Evolutionary conservation across 2,113 vertebrate species (phyloP).

Genomic region (Cinclus mexicanus): DNA sequence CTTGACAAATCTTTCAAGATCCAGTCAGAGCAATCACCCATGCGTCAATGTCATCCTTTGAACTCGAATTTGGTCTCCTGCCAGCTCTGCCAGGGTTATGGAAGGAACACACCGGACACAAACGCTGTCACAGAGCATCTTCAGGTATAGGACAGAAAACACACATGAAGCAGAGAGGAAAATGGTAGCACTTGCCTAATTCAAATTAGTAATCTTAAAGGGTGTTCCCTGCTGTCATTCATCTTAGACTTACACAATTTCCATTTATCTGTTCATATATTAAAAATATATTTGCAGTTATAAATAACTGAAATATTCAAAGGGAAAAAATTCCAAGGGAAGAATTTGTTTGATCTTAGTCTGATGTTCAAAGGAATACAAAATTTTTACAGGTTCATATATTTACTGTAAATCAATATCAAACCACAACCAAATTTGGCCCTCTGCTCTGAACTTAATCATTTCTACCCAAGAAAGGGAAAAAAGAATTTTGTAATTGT

Average conservation of each 20-base stretch:
- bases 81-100: fast-evolving
- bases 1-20: background rate
- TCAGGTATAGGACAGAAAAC: background rate
- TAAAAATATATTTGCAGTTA: background rate
- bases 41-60: background rate
- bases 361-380: background rate
- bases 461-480: background rate
- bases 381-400: background rate
- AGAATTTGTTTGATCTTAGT: background rate
- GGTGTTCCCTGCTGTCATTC: background rate
- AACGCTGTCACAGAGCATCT: background rate
- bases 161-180: background rate
- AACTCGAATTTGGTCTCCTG: background rate
- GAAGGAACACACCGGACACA: fast-evolving
- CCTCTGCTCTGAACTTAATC: background rate
- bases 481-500: background rate
- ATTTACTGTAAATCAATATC: background rate
- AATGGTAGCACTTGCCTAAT: background rate
- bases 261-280: background rate
- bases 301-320: background rate
- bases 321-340: background rate
- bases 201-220: background rate
- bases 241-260: background rate
- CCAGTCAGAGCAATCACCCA: background rate
- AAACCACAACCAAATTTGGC: background rate